Conservation (phyloP, 2,797 vertebrate genomes). For the Malacoctenus gilli region DNA sequence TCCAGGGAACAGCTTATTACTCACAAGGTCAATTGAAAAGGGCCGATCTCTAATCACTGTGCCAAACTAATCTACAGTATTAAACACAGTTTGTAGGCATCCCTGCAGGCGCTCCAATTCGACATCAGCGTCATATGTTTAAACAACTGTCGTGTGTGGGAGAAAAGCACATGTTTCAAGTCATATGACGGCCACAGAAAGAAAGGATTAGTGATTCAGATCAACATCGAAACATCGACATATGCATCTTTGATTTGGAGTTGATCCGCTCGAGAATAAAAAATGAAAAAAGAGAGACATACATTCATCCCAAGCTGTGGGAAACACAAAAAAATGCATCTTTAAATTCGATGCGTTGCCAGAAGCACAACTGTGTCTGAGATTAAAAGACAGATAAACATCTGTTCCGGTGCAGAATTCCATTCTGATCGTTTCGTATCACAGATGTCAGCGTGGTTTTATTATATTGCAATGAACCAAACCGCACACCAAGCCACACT, state of each 20-base stretch:
- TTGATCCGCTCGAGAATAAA: not conserved
- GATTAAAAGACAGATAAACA: not conserved
- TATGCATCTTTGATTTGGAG: not conserved
- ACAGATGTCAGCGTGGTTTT: conserved; percentile 1
- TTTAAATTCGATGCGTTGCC: too few species aligned
- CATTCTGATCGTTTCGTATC: not conserved
- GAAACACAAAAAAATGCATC: not conserved
- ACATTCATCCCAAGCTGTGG: not conserved
- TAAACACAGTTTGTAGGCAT: not conserved
- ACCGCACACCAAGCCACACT: too few species aligned
- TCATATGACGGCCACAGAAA: not conserved
- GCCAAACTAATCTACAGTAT: not conserved
- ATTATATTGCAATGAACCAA: not conserved
- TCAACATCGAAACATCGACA: too few species aligned
- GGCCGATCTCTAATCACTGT: not conserved
- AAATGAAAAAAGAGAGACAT: too few species aligned
- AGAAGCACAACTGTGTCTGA: not conserved
- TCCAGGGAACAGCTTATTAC: not conserved
- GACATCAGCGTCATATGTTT: not conserved
- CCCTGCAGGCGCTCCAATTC: not conserved
- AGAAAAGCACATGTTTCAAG: conserved; percentile 1
- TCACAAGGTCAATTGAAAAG: not conserved
- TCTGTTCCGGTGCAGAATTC: not conserved
- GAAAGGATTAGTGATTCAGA: not conserved
- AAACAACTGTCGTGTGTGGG: not conserved